These are phyloP conservation scores for Platycheirus albimanus DNA, from an alignment of 2,888 invertebrate genomes.

Conservation along the genomic window DNA sequence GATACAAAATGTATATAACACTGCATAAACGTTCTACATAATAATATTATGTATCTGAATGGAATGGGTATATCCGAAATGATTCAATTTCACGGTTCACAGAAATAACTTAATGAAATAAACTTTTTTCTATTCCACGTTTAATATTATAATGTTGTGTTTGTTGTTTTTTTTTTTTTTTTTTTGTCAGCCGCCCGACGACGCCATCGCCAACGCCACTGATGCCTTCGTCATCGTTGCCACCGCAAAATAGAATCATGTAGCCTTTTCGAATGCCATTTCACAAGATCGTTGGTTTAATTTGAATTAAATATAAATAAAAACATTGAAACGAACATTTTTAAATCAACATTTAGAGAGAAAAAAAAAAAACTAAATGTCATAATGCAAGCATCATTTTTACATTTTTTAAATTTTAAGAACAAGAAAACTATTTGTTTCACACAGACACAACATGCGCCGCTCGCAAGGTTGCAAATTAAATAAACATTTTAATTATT, in stretches of 20 bases:
- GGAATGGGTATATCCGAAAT: conserved; percentile 46
- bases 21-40: conserved; percentile 45
- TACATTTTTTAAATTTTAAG: background rate
- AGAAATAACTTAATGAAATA: conserved; percentile 73
- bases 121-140: conserved; percentile 58
- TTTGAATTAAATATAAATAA: conserved; percentile 41
- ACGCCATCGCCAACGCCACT: conserved; percentile 27
- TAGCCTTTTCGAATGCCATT: conserved; percentile 54
- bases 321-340: conserved; percentile 20
- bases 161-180: conserved; percentile 49
- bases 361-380: conserved; percentile 42
- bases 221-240: conserved; percentile 40
- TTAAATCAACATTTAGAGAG: conserved; percentile 33
- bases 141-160: conserved; percentile 50
- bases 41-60: conserved; percentile 21
- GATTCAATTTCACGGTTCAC: conserved; percentile 73
- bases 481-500: conserved; percentile 14
- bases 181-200: conserved; percentile 61
- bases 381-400: conserved; percentile 36
- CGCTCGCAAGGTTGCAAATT: conserved; percentile 19
- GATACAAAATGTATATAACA: conserved; percentile 41
- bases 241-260: conserved; percentile 60
- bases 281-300: conserved; percentile 59
- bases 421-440: conserved; percentile 13
- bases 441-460: conserved; percentile 23